Percentiles rank a stretch among this genome's conserved stretches.
phyloP scores from a whole-genome alignment of 2,888 invertebrate genomes.

The Ochropacha duplaris region DNA sequence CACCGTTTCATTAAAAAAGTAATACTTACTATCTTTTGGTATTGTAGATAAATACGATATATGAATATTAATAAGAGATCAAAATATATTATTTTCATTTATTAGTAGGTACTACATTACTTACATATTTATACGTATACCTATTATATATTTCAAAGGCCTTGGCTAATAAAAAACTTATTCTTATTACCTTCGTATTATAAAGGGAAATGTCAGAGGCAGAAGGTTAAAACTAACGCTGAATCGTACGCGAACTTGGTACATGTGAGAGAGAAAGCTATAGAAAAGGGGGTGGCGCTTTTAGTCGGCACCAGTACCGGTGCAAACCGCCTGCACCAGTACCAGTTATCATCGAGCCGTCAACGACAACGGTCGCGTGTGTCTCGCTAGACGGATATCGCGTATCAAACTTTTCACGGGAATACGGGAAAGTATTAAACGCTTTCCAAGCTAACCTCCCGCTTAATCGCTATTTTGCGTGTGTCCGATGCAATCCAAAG shows the following conservation, averaged over 20 bases:
- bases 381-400: constrained; percentile 23
- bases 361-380: constrained; percentile 49
- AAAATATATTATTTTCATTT: too few species aligned
- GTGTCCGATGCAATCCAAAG: constrained; percentile 63
- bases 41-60: too few species aligned
- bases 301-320: constrained; percentile 30
- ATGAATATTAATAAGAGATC: too few species aligned
- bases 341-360: constrained; percentile 60
- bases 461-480: constrained; percentile 75
- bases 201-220: constrained; percentile 52
- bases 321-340: constrained; percentile 66
- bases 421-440: constrained; percentile 61
- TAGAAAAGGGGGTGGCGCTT: constrained; percentile 58
- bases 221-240: constrained; percentile 46
- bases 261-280: constrained; percentile 59
- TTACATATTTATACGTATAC: background rate
- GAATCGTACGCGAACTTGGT: constrained; percentile 45
- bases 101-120: background rate
- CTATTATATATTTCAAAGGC: constrained; percentile 1
- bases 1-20: too few species aligned
- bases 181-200: constrained; percentile 26
- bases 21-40: too few species aligned
- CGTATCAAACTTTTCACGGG: constrained; percentile 76
- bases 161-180: constrained; percentile 30
- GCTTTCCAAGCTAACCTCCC: constrained; percentile 53